Percentiles rank a stretch among this genome's conserved stretches.
phyloP scores from a whole-genome alignment of 2,888 invertebrate species.

The Coelinius sp. region DNA sequence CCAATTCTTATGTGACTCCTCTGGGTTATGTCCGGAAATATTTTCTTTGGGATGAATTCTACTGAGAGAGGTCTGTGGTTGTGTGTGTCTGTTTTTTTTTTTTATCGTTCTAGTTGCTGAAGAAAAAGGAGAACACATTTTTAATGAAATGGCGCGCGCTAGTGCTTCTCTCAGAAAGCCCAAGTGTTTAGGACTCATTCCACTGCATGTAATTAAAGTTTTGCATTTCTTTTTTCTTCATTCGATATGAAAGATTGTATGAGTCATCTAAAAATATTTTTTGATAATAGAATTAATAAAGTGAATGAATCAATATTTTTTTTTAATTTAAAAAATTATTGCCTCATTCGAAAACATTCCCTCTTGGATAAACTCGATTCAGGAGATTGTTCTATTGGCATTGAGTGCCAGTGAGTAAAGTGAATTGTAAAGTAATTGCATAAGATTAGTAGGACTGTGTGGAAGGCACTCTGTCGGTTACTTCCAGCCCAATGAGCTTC shows the following conservation, averaged over 20 bases:
- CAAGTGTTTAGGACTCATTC: slow-evolving; percentile 59
- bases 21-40: slow-evolving; percentile 16
- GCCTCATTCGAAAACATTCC: slow-evolving; percentile 27
- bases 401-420: slow-evolving; percentile 67
- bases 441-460: slow-evolving; percentile 68
- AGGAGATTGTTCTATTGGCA: slow-evolving; percentile 65
- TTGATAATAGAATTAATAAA: no score
- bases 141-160: slow-evolving; percentile 62
- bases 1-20: slow-evolving; percentile 26
- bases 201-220: slow-evolving; percentile 35
- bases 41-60: slow-evolving; percentile 29
- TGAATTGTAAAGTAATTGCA: slow-evolving; percentile 71
- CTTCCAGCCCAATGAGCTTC: slow-evolving; percentile 69
- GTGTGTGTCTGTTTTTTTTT: not conserved
- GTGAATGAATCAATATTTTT: no score
- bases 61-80: not conserved
- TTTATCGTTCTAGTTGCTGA: not conserved
- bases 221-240: slow-evolving; percentile 24
- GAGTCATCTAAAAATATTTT: no score
- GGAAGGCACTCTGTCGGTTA: slow-evolving; percentile 69
- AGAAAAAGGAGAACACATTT: slow-evolving; percentile 40
- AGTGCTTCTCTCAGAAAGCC: slow-evolving; percentile 51
- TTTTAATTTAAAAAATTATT: slow-evolving; percentile 9
- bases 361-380: slow-evolving; percentile 62
- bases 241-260: slow-evolving; percentile 55